Evolutionary conservation across 2,113 vertebrate species (phyloP).

Genomic region (Anser brachyrhynchus): DNA sequence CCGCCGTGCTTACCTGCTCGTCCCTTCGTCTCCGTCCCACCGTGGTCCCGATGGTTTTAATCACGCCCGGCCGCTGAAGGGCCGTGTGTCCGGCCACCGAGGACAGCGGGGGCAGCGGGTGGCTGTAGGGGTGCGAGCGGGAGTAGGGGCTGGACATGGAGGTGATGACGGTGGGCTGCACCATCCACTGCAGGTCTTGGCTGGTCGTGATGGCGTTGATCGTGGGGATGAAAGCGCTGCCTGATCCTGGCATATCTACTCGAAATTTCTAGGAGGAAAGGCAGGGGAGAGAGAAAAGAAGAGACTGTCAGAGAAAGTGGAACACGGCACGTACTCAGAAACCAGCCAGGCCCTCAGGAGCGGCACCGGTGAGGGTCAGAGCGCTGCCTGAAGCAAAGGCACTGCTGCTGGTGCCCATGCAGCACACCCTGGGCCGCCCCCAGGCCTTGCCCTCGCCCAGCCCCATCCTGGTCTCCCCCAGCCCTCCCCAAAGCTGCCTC

Average conservation of each 20-base stretch:
- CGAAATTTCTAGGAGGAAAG: constrained; percentile 88
- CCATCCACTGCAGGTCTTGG: constrained; percentile 99
- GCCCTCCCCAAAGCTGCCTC: not conserved
- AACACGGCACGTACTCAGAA: not conserved
- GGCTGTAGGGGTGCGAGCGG: constrained; percentile 91
- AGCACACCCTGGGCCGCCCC: not conserved
- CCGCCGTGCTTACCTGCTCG: constrained; percentile 84
- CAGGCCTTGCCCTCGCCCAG: not conserved
- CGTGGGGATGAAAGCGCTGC: constrained; percentile 97
- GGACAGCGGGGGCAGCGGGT: constrained; percentile 85
- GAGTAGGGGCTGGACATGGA: constrained; percentile 98
- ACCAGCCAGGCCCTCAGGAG: not conserved
- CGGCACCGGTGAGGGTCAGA: not conserved
- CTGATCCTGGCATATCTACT: constrained; percentile 98
- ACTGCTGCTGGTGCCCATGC: not conserved
- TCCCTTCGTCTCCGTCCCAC: constrained; percentile 92
- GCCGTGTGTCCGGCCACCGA: constrained; percentile 88
- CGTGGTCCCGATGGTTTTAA: constrained; percentile 94
- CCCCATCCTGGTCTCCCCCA: not conserved
- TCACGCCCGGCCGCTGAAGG: constrained; percentile 92
- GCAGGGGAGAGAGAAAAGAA: not conserved
- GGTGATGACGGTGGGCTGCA: constrained; percentile 98
- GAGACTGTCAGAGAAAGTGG: not conserved
- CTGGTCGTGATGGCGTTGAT: constrained; percentile 99
- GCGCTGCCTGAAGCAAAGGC: not conserved